phyloP scores from a whole-genome alignment of 2,888 invertebrate genomes.

The Ellobium chinense region DNA sequence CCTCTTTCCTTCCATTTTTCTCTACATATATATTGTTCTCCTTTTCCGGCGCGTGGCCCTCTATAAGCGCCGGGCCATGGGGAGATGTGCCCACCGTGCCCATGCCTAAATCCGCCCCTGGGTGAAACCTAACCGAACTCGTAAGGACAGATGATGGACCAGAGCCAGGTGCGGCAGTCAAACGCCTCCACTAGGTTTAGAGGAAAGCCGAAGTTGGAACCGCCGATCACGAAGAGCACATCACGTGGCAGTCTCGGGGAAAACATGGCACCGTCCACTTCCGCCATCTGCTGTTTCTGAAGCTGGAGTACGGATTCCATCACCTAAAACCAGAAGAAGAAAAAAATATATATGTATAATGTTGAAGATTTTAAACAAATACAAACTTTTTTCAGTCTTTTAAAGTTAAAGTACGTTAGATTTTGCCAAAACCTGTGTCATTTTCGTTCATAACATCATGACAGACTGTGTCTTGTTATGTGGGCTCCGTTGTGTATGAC shows the following conservation, averaged over 20 bases:
- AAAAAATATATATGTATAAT: too few species aligned
- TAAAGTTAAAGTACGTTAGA: too few species aligned
- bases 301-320: slow-evolving; percentile 39
- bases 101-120: not conserved
- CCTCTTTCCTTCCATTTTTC: not conserved
- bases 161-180: slow-evolving; percentile 77
- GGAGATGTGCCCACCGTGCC: not conserved
- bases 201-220: slow-evolving; percentile 86
- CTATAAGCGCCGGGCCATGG: not conserved
- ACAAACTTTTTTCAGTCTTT: too few species aligned
- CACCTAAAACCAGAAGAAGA: slow-evolving; percentile 8
- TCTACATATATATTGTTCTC: not conserved
- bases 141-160: slow-evolving; percentile 68
- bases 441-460: too few species aligned
- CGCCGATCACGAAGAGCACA: slow-evolving; percentile 81
- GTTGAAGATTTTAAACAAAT: too few species aligned
- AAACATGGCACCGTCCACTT: slow-evolving; percentile 82
- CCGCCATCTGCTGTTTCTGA: slow-evolving; percentile 56
- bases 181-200: slow-evolving; percentile 82
- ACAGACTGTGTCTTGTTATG: too few species aligned
- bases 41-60: not conserved
- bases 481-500: too few species aligned
- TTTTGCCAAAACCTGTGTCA: too few species aligned
- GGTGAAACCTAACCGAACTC: slow-evolving; percentile 59
- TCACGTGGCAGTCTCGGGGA: slow-evolving; percentile 85